phyloP scores from a whole-genome alignment of 1,140 invertebrate genomes.

The Reticulitermes speratus region DNA sequence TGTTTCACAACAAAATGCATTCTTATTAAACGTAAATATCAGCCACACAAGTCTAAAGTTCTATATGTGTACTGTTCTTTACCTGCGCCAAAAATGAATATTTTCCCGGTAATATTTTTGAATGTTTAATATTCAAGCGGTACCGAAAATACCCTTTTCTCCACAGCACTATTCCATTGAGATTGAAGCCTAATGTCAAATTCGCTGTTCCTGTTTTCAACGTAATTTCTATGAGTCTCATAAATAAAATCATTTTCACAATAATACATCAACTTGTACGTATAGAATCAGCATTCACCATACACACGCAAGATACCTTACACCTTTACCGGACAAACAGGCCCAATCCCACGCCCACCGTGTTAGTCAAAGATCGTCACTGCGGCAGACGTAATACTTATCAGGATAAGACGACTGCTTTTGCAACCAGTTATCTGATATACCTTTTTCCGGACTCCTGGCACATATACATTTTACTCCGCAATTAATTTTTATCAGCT shows the following conservation, averaged over 20 bases:
- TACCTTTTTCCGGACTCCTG: no score
- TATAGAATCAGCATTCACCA: not conserved
- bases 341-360: not conserved
- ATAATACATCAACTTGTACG: conserved; percentile 12
- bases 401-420: not conserved
- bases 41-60: no score
- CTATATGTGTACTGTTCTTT: not conserved
- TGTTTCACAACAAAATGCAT: no score
- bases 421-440: no score
- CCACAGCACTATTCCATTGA: conserved; percentile 37
- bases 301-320: not conserved
- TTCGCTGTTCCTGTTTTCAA: not conserved
- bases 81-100: conserved; percentile 39
- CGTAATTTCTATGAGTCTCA: not conserved
- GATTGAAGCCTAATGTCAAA: conserved; percentile 35
- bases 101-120: conserved; percentile 37
- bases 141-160: conserved; percentile 37
- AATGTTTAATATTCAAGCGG: conserved; percentile 22
- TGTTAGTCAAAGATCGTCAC: not conserved
- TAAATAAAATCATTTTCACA: conserved; percentile 29
- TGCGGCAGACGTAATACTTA: not conserved
- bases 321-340: not conserved
- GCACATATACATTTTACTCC: no score
- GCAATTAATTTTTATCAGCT: no score
- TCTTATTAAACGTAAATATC: no score